Base-by-base conservation (phyloP, 2,113 vertebrate species). In the Ramphastos sulfuratus region DNA sequence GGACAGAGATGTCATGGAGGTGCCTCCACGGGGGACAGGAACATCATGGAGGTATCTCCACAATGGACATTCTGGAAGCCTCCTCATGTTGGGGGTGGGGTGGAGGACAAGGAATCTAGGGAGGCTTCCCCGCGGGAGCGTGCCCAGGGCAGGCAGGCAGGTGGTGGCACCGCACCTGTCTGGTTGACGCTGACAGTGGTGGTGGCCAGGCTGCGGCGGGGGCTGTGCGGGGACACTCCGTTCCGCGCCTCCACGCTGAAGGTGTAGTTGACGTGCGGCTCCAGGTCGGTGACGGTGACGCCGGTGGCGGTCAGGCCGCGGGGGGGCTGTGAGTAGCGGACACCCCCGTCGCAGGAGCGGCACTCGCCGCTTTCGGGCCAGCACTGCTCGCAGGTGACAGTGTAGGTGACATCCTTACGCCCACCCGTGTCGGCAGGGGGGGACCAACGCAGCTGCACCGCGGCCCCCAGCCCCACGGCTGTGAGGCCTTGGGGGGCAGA, bases 251-350 rank as follows among this genome's bases (percentile, higher is more conserved):
- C 98, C 2, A 99, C 98, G 0, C 89, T 96, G 80, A 99, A 99
- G 70, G 98, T 99, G 96, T 99, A 99, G 98, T 99, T 99, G 80
- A 99, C 97, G n/a, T 99, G 98, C 0, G 98, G 98, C 46, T 99
- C 99, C 94, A 99, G 97, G 71, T 98, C 98, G 2, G 98, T 98
- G 94, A 99, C 87, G 0, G 82, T 97, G 58, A 99, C 97, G 11
- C 83, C 93, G 6, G 98, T 98, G 31, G 95, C 97, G 0, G 69
- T 97, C 82, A 99, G 88, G 9, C 85, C 95, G 0, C 4, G 33
- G 3, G 94, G 98, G 9, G 96, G 70, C 4, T 98, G 98, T 0
- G 99, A 99, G 24, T 98, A 99, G 5, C 95, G 98, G 64, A 99
- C 28, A 5, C 15, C 15, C 2, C 98, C 96, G 2, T 98, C 98